Conservation (phyloP, 2,113 vertebrate species). For the Eulemur macaco region DNA sequence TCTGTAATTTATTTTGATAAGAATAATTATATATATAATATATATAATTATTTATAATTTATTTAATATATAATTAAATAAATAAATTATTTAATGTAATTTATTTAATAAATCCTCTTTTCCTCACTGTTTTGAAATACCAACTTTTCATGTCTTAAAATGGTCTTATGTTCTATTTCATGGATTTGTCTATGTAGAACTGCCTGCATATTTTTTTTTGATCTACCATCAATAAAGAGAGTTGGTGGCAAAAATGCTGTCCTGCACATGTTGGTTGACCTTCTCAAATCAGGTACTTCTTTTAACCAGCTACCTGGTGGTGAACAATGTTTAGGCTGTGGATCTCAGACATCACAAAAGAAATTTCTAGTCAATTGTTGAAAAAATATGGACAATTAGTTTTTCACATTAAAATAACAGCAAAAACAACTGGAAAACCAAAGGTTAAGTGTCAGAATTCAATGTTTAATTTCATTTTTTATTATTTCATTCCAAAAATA, state of each 20-base stretch:
- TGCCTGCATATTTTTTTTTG: background rate
- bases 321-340: background rate
- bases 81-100: too few species aligned
- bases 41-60: too few species aligned
- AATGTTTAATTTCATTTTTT: slow-evolving; percentile 11
- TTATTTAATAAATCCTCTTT: background rate
- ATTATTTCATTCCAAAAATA: background rate
- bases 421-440: background rate
- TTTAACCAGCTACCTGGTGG: background rate
- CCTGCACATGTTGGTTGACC: background rate
- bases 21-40: background rate
- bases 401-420: background rate
- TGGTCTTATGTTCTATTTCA: background rate
- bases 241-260: background rate
- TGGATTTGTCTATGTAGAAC: slow-evolving; percentile 1
- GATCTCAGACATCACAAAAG: background rate
- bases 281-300: background rate
- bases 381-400: background rate
- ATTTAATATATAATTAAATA: too few species aligned
- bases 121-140: background rate
- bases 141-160: background rate
- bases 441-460: background rate
- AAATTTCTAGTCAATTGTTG: background rate
- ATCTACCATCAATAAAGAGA: background rate
- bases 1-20: background rate